Evolutionary conservation across 2,888 invertebrate genomes (phyloP), one percentile per base, ranked within the genome.

Genomic region (Scaptomyza flava): DNA sequence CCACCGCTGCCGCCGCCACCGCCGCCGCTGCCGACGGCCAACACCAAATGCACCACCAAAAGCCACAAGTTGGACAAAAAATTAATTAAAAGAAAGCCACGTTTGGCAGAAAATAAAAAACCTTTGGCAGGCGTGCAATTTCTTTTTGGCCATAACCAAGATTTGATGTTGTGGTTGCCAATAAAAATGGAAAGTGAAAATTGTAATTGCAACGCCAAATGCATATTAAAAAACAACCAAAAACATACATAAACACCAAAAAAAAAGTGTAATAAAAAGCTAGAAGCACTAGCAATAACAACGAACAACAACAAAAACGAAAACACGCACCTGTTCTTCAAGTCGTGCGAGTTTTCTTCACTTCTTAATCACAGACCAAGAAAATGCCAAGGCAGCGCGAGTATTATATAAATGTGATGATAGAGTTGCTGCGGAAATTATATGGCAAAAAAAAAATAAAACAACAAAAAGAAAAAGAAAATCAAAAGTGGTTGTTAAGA

Each of bases 171-270:
- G 48, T 46, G 70, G 53, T 43, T 81, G 81, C 81, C 84, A 85
- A 85, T 85, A 89, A 85, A 84, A 85, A 85, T 87, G 84, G 84
- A 85, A 85, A 85, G 84, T 85, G 84, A 85, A 85, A 85, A 88
- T 85, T 84, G 88, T 70, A 72, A 79, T 67, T 81, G 84, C 85
- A 77, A 46, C 56, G 74, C 67, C 64, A 20, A 74, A 52, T 87
- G 89, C 89, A 88, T 87, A 87, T 88, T 87, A 84, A 88, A 83
- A 70, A 47, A 57, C 64, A 62, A 38, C 31, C 17, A 36, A 36
- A 36, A 8, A 17, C 38, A 38, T 14, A n/a, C 34, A 23, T 51
- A n/a, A 34, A 9, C 36, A 11, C 3, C 23, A 23, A 45, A n/a
- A 63, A 64, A 58, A 46, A 41, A 65, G 69, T 66, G 72, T 84